phyloP scores from a whole-genome alignment of 2,113 vertebrate genomes.

The Carassius auratus region DNA sequence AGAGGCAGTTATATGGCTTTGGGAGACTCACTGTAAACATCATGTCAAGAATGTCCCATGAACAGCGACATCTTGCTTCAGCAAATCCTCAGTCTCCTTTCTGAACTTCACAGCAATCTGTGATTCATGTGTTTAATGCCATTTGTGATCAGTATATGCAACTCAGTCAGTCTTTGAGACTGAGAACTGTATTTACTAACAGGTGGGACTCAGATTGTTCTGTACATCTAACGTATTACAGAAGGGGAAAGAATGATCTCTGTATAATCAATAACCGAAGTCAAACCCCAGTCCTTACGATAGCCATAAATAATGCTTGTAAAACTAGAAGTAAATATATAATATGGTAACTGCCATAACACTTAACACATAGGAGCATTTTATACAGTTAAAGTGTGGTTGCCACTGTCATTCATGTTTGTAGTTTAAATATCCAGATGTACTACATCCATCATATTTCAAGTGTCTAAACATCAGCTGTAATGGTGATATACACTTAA shows the following conservation, averaged over 20 bases:
- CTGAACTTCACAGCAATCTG: not conserved
- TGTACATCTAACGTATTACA: not conserved
- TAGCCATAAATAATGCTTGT: not conserved
- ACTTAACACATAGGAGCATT: too few relatives aligned
- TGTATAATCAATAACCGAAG: not conserved
- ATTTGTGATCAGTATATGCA: not conserved
- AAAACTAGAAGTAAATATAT: not conserved
- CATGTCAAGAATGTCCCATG: conserved; percentile 49
- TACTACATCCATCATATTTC: not conserved
- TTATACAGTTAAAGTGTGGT: not conserved
- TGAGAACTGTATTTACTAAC: not conserved
- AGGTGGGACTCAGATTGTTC: conserved; percentile 2
- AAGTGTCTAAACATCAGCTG: not conserved
- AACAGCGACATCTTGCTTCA: conserved; percentile 17
- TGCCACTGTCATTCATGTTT: not conserved
- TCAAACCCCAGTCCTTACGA: not conserved
- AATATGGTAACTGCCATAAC: not conserved
- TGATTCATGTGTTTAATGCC: not conserved
- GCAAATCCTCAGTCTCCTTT: not conserved
- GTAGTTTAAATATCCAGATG: not conserved
- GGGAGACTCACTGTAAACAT: conserved; percentile 52
- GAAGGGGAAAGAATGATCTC: not conserved
- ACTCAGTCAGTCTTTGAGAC: not conserved
- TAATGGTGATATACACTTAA: not conserved
- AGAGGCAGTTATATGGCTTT: conserved; percentile 51